A percentile compares a stretch with the other conserved stretches of the same genome.
These are phyloP conservation scores for Alca torda DNA, from an alignment of 2,797 vertebrate species.

Conservation along the genomic window DNA sequence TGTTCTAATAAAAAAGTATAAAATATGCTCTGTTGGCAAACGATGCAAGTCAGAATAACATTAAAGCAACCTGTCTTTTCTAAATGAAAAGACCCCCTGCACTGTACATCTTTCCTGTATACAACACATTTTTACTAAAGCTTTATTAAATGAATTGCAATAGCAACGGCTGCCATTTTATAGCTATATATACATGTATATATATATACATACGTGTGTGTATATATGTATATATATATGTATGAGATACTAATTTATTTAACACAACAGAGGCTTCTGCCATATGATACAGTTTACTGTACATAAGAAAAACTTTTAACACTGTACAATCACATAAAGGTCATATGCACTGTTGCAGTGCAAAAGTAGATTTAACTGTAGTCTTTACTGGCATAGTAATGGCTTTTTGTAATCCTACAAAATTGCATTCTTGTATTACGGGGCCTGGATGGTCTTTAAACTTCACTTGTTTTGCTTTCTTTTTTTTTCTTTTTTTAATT, in stretches of 20 bases:
- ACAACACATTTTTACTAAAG: slow-evolving; percentile 93
- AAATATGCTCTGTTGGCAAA: slow-evolving; percentile 81
- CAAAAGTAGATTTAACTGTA: slow-evolving; percentile 85
- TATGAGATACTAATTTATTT: slow-evolving; percentile 80
- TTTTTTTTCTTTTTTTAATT: background rate
- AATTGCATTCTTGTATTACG: slow-evolving; percentile 76
- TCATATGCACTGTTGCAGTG: slow-evolving; percentile 97
- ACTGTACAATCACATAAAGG: slow-evolving; percentile 92
- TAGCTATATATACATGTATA: slow-evolving; percentile 76
- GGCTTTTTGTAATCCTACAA: slow-evolving; percentile 83
- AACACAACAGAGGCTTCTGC: slow-evolving; percentile 84
- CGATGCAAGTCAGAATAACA: slow-evolving; percentile 81
- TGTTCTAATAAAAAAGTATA: slow-evolving; percentile 78
- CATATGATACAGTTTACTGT: slow-evolving; percentile 88
- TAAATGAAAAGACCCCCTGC: slow-evolving; percentile 84
- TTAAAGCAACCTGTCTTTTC: slow-evolving; percentile 89
- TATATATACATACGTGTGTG: slow-evolving; percentile 73
- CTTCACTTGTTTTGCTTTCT: background rate
- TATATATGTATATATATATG: slow-evolving; percentile 76
- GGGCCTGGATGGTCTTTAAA: slow-evolving; percentile 70
- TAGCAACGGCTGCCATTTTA: slow-evolving; percentile 82
- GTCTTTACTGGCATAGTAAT: slow-evolving; percentile 87
- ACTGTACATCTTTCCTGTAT: slow-evolving; percentile 82
- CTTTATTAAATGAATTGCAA: slow-evolving; percentile 91
- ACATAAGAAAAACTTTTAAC: slow-evolving; percentile 87